A percentile compares a stretch with the other conserved stretches of the same genome.
phyloP scores from a whole-genome alignment of 2,888 invertebrate species.

The Pristionchus mayeri region DNA sequence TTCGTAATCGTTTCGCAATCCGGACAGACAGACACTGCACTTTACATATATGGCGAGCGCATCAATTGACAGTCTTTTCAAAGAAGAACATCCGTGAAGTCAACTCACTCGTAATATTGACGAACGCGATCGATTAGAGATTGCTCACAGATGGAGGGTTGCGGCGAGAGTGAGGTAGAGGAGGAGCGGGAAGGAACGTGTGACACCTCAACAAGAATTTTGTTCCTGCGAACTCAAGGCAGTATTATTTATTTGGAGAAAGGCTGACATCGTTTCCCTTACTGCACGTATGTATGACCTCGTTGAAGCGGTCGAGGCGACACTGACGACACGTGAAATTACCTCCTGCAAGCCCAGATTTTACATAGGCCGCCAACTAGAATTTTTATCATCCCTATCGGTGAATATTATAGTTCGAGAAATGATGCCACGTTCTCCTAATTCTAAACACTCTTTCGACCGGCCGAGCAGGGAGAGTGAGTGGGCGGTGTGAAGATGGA shows the following conservation, averaged over 20 bases:
- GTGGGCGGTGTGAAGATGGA: too few species aligned
- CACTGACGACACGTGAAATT: slow-evolving; percentile 11
- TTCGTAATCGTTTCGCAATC: background rate
- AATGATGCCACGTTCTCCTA: too few species aligned
- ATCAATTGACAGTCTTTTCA: too few species aligned
- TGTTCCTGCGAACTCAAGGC: background rate
- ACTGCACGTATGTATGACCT: background rate
- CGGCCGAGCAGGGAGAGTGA: too few species aligned
- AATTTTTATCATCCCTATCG: too few species aligned
- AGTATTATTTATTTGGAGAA: background rate
- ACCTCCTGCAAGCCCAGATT: background rate
- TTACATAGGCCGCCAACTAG: too few species aligned
- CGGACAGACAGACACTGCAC: background rate
- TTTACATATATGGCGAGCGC: too few species aligned
- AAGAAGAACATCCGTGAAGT: too few species aligned
- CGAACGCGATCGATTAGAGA: background rate
- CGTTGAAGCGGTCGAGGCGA: background rate
- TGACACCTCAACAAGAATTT: background rate
- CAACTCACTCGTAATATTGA: background rate
- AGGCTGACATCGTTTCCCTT: slow-evolving; percentile 10
- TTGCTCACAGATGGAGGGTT: background rate
- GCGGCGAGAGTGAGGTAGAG: background rate
- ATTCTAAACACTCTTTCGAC: too few species aligned
- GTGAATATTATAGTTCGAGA: too few species aligned
- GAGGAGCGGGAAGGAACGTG: background rate